These are phyloP conservation scores for Psilopsiagon aurifrons DNA, from an alignment of 2,113 vertebrate species.

Conservation along the genomic window DNA sequence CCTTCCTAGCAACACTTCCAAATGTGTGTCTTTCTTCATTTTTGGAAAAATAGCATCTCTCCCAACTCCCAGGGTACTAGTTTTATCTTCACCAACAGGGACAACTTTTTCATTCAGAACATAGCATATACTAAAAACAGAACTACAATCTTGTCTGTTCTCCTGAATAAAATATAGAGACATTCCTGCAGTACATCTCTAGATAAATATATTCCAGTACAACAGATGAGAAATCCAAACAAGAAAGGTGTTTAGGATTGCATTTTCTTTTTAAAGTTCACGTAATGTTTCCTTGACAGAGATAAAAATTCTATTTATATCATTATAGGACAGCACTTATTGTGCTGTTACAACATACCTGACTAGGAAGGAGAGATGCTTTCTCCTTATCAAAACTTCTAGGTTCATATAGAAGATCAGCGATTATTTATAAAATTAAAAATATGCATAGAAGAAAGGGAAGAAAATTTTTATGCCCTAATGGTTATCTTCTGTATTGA, in stretches of 20 bases:
- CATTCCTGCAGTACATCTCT: not conserved
- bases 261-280: not conserved
- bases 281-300: not conserved
- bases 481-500: slow-evolving; percentile 45
- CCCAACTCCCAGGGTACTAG: not conserved
- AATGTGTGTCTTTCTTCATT: not conserved
- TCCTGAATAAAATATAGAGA: not conserved
- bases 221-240: not conserved
- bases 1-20: not conserved
- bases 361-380: not conserved
- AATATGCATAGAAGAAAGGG: slow-evolving; percentile 33
- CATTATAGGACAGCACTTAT: not conserved
- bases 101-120: not conserved
- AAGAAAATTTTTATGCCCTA: slow-evolving; percentile 45
- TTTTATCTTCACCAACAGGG: not conserved
- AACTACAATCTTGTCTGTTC: not conserved
- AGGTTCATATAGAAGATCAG: not conserved
- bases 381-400: not conserved
- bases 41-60: too few relatives aligned
- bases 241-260: not conserved
- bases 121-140: not conserved
- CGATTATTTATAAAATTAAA: slow-evolving; percentile 26
- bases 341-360: not conserved
- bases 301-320: not conserved
- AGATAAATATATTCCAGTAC: not conserved